A percentile compares a stretch with the other conserved stretches of the same genome.
These are phyloP conservation scores for Myzus persicae DNA, from an alignment of 1,140 invertebrate species.

Conservation along the genomic window DNA sequence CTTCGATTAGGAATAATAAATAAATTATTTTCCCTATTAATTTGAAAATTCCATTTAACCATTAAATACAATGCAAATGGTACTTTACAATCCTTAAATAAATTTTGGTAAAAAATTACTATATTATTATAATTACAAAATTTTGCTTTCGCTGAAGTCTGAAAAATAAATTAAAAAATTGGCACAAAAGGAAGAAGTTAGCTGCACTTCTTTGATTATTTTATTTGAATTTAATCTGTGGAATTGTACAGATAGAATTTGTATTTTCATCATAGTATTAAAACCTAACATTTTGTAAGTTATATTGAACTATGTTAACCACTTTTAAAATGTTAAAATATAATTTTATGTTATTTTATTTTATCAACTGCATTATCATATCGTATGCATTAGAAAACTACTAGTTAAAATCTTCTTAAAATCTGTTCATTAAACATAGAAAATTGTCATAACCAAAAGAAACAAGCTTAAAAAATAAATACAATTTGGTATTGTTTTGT, in stretches of 20 bases:
- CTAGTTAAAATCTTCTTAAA: background rate
- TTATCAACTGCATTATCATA: conserved; percentile 21
- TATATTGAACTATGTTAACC: background rate
- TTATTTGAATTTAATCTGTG: background rate
- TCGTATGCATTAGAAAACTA: background rate
- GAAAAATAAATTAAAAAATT: background rate
- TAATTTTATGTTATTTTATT: conserved; percentile 24
- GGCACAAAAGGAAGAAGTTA: background rate
- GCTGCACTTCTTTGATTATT: background rate
- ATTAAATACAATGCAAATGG: background rate
- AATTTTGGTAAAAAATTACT: background rate
- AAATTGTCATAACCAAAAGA: background rate
- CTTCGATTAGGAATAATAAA: background rate
- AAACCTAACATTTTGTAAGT: background rate
- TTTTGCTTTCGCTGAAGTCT: background rate
- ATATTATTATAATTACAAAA: no score
- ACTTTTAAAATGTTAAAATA: conserved; percentile 30
- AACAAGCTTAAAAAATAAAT: background rate
- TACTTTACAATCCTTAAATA: background rate
- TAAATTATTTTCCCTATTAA: background rate
- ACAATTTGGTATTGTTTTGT: background rate
- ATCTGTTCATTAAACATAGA: background rate
- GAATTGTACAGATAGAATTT: conserved; percentile 1
- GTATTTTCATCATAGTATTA: background rate
- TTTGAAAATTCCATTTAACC: background rate